Evolutionary conservation across 2,888 invertebrate genomes (phyloP), one percentile per base, ranked within the genome.

Genomic region (Diaphora mendica): DNA sequence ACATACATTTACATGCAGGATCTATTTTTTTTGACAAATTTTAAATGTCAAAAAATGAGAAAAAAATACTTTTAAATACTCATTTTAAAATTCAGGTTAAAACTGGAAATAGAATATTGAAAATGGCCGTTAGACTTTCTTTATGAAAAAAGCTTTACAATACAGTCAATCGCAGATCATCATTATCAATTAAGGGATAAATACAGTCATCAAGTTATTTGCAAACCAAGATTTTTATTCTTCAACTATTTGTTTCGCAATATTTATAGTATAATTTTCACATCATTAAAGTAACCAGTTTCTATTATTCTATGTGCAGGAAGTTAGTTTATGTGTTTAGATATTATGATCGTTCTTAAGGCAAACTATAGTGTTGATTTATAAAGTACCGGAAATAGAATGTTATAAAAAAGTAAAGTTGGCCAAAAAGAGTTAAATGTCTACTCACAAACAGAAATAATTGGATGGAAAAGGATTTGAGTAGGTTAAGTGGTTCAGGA

Each of bases 321-420:
- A 73, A 69, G 55, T 65, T 8, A 15, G 30, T 17, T 30, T 35
- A 64, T 65, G 48, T 72, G 48, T 68, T 68, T 68, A 51, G 51
- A 33, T 62, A 77, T 35, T 26, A 72, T 11, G 23, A 70, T 11
- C 71, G 67, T 76, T 76, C 71, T 67, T 26, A 35, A 26, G 59
- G 68, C 77, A 76, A 75, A 74, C 3, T 64, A 74, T 80, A 73
- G 67, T 78, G 35, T 74, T 73, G 23, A 39, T 42, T 42, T 20
- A 11, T 26, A 13, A 66, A 48, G 51, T 51, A 8, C 23, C 23
- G 23, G 23, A 23, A 66, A 66, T 62, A 73, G 72, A 39, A 62
- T 23, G 17, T 51, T 44, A 44, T 44, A 55, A 70, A 73, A n/a
- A 70, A n/a, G 69, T 62, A 35, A 70, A 66, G 62, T 70, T 62